phyloP scores from a whole-genome alignment of 2,888 invertebrate species.

The Unio pictorum region DNA sequence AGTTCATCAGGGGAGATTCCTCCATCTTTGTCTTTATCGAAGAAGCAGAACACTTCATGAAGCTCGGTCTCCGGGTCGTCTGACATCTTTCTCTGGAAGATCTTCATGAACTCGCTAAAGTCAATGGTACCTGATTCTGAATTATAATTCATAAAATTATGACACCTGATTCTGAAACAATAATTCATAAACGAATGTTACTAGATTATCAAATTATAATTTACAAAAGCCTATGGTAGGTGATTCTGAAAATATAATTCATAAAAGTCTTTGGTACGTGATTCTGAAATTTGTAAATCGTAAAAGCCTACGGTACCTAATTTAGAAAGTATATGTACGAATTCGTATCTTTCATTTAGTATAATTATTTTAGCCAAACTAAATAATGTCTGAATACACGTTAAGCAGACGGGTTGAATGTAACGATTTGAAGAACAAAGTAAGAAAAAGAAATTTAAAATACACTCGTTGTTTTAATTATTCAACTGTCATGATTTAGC shows the following conservation, averaged over 20 bases:
- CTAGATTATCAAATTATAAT: conserved; percentile 49
- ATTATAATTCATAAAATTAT: conserved; percentile 56
- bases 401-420: too few relatives aligned
- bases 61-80: conserved; percentile 64
- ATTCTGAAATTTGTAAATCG: conserved; percentile 43
- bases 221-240: conserved; percentile 48
- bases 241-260: conserved; percentile 55
- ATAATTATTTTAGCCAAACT: too few relatives aligned
- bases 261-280: conserved; percentile 65
- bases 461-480: too few relatives aligned
- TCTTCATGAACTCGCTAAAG: conserved; percentile 65
- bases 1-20: conserved; percentile 62
- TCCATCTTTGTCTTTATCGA: conserved; percentile 65
- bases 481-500: too few relatives aligned
- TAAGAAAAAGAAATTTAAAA: too few relatives aligned
- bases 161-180: conserved; percentile 57
- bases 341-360: too few relatives aligned
- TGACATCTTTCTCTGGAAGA: conserved; percentile 60
- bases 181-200: conserved; percentile 61
- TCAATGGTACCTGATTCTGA: conserved; percentile 64
- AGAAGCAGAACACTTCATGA: conserved; percentile 63
- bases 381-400: too few relatives aligned
- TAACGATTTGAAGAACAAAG: too few relatives aligned
- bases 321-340: conserved; percentile 28
- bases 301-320: conserved; percentile 66